Conservation (phyloP, 2,113 vertebrate genomes). For the Cephalophus harveyi region DNA sequence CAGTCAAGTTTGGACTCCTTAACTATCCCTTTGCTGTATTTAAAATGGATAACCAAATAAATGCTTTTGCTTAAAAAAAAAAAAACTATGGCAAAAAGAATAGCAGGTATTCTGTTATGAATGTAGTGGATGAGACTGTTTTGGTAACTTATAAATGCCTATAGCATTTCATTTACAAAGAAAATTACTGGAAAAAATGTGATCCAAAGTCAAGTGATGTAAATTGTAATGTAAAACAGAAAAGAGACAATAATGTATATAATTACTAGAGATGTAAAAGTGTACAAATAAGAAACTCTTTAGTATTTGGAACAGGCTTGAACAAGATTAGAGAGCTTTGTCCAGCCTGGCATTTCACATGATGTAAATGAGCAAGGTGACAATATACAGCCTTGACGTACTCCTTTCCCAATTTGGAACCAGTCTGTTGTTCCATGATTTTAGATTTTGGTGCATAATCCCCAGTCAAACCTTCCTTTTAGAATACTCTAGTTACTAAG, state of each 20-base stretch:
- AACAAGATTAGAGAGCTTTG: not conserved
- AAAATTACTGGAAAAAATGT: constrained; percentile 9
- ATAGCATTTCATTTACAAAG: not conserved
- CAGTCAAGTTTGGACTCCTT: not conserved
- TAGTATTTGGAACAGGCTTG: not conserved
- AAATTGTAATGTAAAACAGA: not conserved
- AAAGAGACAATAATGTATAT: not conserved
- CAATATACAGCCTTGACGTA: not conserved
- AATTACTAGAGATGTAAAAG: not conserved
- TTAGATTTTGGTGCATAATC: not conserved
- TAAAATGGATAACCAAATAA: not conserved
- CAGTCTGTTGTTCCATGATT: not conserved
- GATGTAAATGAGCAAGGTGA: not conserved
- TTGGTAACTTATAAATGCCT: not conserved
- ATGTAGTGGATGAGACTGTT: not conserved
- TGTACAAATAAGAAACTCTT: not conserved
- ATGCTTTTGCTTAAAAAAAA: not conserved
- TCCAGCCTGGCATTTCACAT: not conserved
- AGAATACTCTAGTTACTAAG: not conserved
- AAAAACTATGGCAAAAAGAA: not conserved
- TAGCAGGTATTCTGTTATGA: not conserved
- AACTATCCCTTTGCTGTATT: not conserved
- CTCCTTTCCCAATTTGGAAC: not conserved
- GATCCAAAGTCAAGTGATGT: not conserved
- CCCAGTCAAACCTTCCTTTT: not conserved